These are phyloP conservation scores for Microcebus lehilahytsara DNA, from an alignment of 2,113 vertebrate species.

Conservation along the genomic window DNA sequence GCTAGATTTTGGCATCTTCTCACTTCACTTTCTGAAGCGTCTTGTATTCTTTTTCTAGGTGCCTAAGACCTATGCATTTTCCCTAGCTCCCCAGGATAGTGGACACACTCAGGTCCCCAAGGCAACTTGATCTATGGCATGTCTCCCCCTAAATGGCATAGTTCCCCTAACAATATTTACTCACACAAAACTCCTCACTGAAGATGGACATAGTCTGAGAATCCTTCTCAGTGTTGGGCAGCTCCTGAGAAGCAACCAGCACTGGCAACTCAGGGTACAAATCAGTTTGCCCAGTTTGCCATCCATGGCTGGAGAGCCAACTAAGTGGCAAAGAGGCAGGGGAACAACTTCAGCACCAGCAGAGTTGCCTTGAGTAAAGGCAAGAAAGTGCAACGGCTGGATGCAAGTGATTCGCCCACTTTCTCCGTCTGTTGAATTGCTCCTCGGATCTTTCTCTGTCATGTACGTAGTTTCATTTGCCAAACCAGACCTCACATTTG, in stretches of 20 bases:
- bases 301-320: not conserved
- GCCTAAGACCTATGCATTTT: accelerated
- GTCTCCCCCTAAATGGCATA: not conserved
- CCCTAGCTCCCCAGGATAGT: not conserved
- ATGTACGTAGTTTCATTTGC: not conserved
- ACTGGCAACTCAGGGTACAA: too few relatives aligned
- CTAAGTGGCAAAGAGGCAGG: not conserved
- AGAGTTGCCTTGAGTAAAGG: not conserved
- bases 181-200: not conserved
- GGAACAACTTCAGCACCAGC: too few relatives aligned
- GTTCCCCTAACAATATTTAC: not conserved
- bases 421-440: not conserved
- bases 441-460: not conserved
- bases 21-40: not conserved
- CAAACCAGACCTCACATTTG: conserved; percentile 49
- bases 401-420: not conserved
- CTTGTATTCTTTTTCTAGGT: not conserved
- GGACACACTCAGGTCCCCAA: not conserved
- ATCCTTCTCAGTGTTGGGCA: not conserved
- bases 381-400: not conserved
- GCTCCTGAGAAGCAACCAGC: not conserved
- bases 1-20: not conserved
- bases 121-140: not conserved
- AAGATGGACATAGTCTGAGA: not conserved
- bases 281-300: not conserved